These are phyloP conservation scores for Caranx ignobilis DNA, from an alignment of 2,113 vertebrate species.

Conservation along the genomic window DNA sequence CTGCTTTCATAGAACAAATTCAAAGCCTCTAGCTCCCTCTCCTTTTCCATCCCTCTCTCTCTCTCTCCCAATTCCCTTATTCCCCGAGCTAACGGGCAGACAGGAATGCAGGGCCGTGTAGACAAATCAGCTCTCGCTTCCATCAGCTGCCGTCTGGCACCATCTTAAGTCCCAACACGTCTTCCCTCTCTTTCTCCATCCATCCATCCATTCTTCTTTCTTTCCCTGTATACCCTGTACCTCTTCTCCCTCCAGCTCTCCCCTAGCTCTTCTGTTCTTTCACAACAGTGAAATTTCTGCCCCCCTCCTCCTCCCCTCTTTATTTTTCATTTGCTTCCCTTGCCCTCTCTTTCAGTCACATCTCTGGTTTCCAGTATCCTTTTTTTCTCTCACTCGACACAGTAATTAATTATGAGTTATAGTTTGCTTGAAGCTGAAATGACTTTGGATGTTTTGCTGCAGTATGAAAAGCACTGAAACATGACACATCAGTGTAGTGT, in stretches of 20 bases:
- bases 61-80: constrained; percentile 60
- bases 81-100: constrained; percentile 58
- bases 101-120: constrained; percentile 63
- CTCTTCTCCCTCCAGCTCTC: constrained; percentile 32
- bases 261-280: constrained; percentile 24
- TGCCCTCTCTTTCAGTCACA: background rate
- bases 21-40: constrained; percentile 53
- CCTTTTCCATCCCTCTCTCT: constrained; percentile 33
- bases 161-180: constrained; percentile 69
- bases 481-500: constrained; percentile 9
- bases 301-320: background rate
- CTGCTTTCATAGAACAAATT: constrained; percentile 68
- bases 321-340: constrained; percentile 19
- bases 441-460: constrained; percentile 51
- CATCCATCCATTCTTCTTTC: constrained; percentile 14
- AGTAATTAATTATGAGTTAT: constrained; percentile 61
- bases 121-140: constrained; percentile 75
- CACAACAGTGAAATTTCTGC: constrained; percentile 2
- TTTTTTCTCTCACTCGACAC: constrained; percentile 34
- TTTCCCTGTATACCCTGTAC: background rate
- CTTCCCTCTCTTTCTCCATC: constrained; percentile 36
- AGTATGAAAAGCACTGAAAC: constrained; percentile 44
- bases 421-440: constrained; percentile 57
- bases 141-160: constrained; percentile 55
- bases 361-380: constrained; percentile 47